Conservation (phyloP, 1,140 invertebrate species). For the Listronotus oregonensis region DNA sequence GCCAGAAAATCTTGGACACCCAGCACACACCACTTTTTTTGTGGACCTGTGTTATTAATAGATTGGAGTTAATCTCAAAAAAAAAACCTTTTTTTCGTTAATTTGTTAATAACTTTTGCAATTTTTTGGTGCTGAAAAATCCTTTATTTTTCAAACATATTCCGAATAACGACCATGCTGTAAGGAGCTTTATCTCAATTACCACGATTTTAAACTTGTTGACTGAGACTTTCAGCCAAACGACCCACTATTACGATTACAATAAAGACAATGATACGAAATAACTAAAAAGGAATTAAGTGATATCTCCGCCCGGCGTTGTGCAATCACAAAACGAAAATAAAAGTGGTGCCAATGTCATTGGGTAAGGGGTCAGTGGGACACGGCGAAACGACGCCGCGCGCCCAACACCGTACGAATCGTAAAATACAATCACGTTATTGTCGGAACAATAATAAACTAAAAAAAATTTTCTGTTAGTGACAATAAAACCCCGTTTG, state of each 20-base stretch:
- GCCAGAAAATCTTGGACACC: too few relatives aligned
- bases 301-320: conserved; percentile 29
- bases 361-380: conserved; percentile 64
- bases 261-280: conserved; percentile 11
- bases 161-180: too few relatives aligned
- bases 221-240: too few relatives aligned
- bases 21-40: too few relatives aligned
- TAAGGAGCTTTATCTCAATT: too few relatives aligned
- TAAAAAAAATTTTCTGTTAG: background rate
- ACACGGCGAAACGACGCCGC: conserved; percentile 45
- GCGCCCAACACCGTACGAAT: background rate
- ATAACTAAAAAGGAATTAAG: conserved; percentile 25
- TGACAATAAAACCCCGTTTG: background rate
- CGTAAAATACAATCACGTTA: conserved; percentile 13
- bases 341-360: conserved; percentile 63
- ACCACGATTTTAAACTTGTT: too few relatives aligned
- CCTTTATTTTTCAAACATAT: too few relatives aligned
- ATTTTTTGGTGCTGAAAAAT: too few relatives aligned
- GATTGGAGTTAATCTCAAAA: too few relatives aligned
- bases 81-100: too few relatives aligned
- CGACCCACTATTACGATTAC: conserved; percentile 5
- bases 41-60: too few relatives aligned
- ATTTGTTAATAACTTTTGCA: too few relatives aligned
- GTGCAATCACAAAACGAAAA: conserved; percentile 40
- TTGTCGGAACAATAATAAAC: background rate